These are phyloP conservation scores for Micrastur ruficollis DNA, from an alignment of 2,797 vertebrate species.

Conservation along the genomic window DNA sequence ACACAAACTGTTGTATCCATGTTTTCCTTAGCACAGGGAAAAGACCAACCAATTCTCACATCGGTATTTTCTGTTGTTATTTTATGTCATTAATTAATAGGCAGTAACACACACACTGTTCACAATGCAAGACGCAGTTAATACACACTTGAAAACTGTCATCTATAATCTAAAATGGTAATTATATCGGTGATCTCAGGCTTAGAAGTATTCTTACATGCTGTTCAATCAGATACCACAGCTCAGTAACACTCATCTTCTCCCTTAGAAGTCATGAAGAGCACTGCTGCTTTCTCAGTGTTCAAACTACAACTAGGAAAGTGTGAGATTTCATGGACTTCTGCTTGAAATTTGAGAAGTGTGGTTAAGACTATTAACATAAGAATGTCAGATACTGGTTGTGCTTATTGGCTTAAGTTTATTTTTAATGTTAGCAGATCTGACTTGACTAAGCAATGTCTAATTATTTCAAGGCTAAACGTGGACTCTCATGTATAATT, in stretches of 20 bases:
- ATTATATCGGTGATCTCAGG: not conserved
- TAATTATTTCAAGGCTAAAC: not conserved
- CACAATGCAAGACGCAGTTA: not conserved
- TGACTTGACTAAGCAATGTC: not conserved
- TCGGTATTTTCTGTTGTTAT: not conserved
- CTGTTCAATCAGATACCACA: not conserved
- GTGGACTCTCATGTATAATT: not conserved
- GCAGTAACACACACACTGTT: not conserved
- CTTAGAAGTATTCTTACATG: not conserved
- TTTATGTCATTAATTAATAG: not conserved
- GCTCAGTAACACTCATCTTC: not conserved
- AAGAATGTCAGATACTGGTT: not conserved
- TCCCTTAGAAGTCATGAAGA: not conserved
- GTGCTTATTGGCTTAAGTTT: not conserved
- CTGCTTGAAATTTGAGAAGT: not conserved
- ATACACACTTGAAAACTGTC: not conserved
- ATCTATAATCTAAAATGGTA: not conserved
- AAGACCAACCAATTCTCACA: not conserved
- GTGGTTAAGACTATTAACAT: not conserved
- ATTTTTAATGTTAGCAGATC: not conserved
- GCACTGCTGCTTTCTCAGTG: fast-evolving
- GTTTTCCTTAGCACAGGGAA: not conserved
- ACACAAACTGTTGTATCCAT: not conserved
- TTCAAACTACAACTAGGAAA: not conserved
- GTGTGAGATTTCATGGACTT: not conserved